phyloP scores from a whole-genome alignment of 2,113 vertebrate species.

The Mustelus asterias region DNA sequence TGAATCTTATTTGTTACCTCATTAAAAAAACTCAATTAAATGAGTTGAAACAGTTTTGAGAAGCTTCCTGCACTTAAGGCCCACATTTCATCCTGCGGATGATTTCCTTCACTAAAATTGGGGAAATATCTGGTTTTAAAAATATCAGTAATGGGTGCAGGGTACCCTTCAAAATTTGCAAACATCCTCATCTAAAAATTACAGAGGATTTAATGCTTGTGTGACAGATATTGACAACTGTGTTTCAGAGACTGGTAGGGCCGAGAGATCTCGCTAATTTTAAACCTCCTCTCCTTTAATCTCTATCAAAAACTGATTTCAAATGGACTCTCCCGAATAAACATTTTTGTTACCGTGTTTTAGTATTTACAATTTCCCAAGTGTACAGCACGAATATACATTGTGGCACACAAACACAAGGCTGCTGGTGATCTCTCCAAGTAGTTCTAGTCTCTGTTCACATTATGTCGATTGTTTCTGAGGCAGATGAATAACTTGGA shows the following conservation, averaged over 20 bases:
- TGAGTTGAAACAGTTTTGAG: too few species aligned
- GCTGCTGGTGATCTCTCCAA: background rate
- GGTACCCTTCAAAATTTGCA: too few species aligned
- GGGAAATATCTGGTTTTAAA: background rate
- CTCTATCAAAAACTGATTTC: background rate
- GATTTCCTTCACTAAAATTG: background rate
- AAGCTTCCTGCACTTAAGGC: too few species aligned
- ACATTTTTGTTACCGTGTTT: background rate
- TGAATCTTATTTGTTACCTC: too few species aligned
- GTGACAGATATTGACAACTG: background rate
- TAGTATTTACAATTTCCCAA: background rate
- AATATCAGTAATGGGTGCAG: too few species aligned
- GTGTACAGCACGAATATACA: background rate
- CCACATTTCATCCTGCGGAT: too few species aligned
- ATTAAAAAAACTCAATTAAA: too few species aligned
- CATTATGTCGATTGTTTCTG: background rate
- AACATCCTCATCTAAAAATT: too few species aligned
- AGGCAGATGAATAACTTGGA: background rate
- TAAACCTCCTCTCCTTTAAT: background rate
- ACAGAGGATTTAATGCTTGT: background rate
- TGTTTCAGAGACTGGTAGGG: background rate
- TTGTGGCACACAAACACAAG: background rate
- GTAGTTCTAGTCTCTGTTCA: background rate
- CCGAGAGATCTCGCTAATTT: background rate
- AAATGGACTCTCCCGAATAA: background rate